Base-by-base conservation (phyloP, 2,888 invertebrate genomes). In the Cephus nigrinus region DNA sequence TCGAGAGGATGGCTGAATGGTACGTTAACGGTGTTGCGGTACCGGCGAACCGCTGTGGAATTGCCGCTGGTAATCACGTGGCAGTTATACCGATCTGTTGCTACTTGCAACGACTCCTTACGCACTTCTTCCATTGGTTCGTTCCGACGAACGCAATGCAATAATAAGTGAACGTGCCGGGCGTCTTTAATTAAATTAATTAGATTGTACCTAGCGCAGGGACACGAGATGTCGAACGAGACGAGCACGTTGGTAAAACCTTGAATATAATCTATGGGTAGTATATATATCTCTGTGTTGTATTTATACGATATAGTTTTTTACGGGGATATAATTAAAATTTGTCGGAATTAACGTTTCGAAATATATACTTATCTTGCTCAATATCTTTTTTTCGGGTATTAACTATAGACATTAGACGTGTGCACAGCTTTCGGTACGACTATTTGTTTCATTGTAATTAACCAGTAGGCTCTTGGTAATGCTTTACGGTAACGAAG, bases 111-210 rank as follows among this genome's bases (percentile, higher is more conserved):
- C 78, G 81, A 75, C 32, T 76, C 76, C 76, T 73, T 75, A 75
- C 71, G 78, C 75, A 73, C 69, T 77, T 73, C 33, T 79, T 40
- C 35, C 55, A 55, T 55, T 55, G 68, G 9, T 11, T 30, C 77
- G 69, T 36, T 33, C 31, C 69, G 55, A 55, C 33, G 40, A n/a
- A 15, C 68, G 68, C 76, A 76, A 73, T 71, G 36, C 30, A 30
- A 69, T 77, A 69, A 75, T 78, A 80, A 82, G 55, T 23, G 55
- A 55, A 80, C 83, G 82, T 80, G 82, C 80, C 83, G 81, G 82
- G 84, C 80, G 83, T 82, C 82, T 84, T 89, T 89, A 90, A 90
- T 90, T 88, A 87, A 88, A 88, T 89, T 89, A 89, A 89, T 90
- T 89, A 89, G 85, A 88, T 87, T 84, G 86, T 83, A 83, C 80